Evolutionary conservation across 1,140 invertebrate genomes (phyloP).

Genomic region (Atopsyche davidsoni): DNA sequence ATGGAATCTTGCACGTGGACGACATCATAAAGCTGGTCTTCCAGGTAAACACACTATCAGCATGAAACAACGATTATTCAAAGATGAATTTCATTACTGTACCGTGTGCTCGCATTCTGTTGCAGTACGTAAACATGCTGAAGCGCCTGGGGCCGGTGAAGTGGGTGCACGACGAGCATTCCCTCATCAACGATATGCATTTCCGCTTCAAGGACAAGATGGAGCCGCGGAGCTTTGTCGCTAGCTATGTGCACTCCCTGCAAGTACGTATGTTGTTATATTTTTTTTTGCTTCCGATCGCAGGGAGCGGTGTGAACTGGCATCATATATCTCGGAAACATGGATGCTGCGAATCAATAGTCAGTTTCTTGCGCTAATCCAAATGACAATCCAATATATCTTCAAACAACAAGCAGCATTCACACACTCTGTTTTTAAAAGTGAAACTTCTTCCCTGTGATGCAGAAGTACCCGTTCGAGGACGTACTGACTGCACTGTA

Average conservation of each 20-base stretch:
- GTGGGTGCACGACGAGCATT: constrained; percentile 89
- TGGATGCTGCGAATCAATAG: no score
- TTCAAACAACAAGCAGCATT: no score
- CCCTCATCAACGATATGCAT: constrained; percentile 69
- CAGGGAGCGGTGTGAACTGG: no score
- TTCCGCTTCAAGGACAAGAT: constrained; percentile 91
- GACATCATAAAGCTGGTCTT: constrained; percentile 82
- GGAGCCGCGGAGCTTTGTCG: constrained; percentile 67
- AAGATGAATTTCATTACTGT: no score
- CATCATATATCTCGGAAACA: no score
- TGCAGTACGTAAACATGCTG: constrained; percentile 83
- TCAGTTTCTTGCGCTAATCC: no score
- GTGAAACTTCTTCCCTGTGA: no score
- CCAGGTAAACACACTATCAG: constrained; percentile 60
- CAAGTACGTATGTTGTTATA: constrained; percentile 52
- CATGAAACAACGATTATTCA: no score
- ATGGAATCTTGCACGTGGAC: constrained; percentile 79
- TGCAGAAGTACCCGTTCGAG: constrained; percentile 75
- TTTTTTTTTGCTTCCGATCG: no score
- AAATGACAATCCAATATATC: not conserved
- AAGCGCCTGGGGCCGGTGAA: constrained; percentile 66
- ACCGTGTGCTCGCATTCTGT: constrained; percentile 20
- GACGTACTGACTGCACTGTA: constrained; percentile 76
- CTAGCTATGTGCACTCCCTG: constrained; percentile 54
- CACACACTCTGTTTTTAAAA: no score